Conservation (phyloP, 2,113 vertebrate genomes). For the Ptyas mucosa region DNA sequence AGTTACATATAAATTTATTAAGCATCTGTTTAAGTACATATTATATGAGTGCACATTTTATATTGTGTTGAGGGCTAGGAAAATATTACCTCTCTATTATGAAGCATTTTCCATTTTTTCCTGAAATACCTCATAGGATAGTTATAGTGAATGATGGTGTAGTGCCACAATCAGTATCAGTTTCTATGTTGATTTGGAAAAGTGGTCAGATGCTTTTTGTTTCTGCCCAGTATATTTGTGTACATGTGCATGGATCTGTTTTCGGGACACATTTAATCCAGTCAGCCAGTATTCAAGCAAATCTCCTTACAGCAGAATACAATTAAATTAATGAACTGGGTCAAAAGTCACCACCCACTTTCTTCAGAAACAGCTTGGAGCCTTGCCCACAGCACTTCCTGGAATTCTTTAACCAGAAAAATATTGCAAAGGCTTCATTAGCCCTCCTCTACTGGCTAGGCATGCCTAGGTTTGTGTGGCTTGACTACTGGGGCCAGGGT, state of each 20-base stretch:
- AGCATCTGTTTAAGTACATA: neutral
- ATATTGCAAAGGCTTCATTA: neutral
- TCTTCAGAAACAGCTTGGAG: neutral
- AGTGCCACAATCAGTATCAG: conserved; percentile 22
- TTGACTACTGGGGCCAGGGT: neutral
- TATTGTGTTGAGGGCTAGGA: neutral
- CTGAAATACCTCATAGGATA: conserved; percentile 16
- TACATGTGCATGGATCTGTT: neutral
- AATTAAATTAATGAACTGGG: neutral
- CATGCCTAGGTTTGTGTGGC: neutral
- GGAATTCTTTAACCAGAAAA: neutral
- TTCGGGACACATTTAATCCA: neutral
- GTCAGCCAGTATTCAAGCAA: neutral
- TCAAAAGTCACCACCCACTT: neutral
- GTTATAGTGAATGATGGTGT: conserved; percentile 23
- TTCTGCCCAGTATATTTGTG: conserved; percentile 31
- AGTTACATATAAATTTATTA: neutral
- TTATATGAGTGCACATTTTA: neutral
- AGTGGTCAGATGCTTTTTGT: conserved; percentile 35
- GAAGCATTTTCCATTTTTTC: conserved; percentile 38
- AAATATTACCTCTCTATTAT: conserved; percentile 9
- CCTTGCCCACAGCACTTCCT: neutral
- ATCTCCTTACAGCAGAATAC: neutral
- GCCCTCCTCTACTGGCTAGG: neutral
- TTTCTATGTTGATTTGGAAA: conserved; percentile 33